Evolutionary conservation across 2,797 vertebrate species (phyloP).

Genomic region (Orientallactaga sibirica): DNA sequence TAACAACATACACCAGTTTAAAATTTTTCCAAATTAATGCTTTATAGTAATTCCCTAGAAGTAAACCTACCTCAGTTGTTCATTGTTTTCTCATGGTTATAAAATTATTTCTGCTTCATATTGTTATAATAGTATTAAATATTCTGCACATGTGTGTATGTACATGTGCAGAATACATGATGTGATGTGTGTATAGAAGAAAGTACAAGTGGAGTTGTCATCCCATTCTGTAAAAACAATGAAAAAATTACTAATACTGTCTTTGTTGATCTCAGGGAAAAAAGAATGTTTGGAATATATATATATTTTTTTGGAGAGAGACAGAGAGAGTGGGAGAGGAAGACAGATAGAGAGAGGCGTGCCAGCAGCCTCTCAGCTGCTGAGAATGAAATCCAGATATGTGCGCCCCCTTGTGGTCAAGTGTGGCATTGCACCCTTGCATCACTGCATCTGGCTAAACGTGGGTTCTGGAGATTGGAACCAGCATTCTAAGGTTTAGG

Average conservation of each 20-base stretch:
- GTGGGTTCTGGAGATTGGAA: too few relatives aligned
- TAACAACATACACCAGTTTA: not conserved
- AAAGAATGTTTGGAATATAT: not conserved
- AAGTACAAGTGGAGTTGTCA: not conserved
- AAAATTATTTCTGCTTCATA: slow-evolving; percentile 34
- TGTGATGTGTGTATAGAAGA: not conserved
- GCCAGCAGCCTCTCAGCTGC: too few relatives aligned
- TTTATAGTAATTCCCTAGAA: not conserved
- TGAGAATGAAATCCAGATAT: too few relatives aligned
- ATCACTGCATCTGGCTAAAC: too few relatives aligned
- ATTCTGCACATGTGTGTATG: not conserved
- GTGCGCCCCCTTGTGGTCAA: too few relatives aligned
- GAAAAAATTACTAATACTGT: slow-evolving; percentile 20
- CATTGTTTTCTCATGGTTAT: slow-evolving; percentile 6
- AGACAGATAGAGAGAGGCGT: too few relatives aligned
- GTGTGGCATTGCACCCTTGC: too few relatives aligned
- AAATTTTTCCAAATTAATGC: not conserved
- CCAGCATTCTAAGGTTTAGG: too few relatives aligned
- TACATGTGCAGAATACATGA: too few relatives aligned
- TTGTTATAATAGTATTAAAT: not conserved
- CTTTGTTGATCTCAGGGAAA: not conserved
- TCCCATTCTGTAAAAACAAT: not conserved
- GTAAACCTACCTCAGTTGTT: not conserved
- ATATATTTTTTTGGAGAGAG: too few relatives aligned
- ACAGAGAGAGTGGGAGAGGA: too few relatives aligned